These are phyloP conservation scores for Deladenus siricidicola DNA, from an alignment of 2,888 invertebrate genomes.

Conservation along the genomic window DNA sequence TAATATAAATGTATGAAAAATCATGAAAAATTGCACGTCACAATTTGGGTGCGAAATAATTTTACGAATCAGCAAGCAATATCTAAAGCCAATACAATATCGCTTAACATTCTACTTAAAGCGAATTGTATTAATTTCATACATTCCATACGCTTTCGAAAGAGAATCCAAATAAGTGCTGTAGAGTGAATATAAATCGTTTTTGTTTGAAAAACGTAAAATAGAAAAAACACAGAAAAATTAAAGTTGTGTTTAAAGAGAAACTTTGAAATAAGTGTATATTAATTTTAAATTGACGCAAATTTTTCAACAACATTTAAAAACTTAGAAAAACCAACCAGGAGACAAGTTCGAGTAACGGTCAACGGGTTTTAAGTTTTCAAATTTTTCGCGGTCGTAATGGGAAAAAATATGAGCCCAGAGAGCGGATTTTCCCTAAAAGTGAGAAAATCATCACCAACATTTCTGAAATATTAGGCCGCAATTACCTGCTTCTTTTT, in stretches of 20 bases:
- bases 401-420: slow-evolving; percentile 90
- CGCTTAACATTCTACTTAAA: too few relatives aligned
- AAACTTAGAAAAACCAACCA: slow-evolving; percentile 16
- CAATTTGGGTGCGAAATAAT: too few relatives aligned
- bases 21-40: too few relatives aligned
- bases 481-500: slow-evolving; percentile 73
- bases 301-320: background rate
- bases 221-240: background rate
- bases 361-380: slow-evolving; percentile 13
- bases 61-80: slow-evolving; percentile 5
- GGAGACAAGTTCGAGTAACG: slow-evolving; percentile 22
- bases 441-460: slow-evolving; percentile 1
- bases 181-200: slow-evolving; percentile 39
- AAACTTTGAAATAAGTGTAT: background rate
- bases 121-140: too few relatives aligned
- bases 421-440: slow-evolving; percentile 81
- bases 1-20: too few relatives aligned
- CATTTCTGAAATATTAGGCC: background rate
- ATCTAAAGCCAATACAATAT: background rate
- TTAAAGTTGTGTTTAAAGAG: slow-evolving; percentile 1
- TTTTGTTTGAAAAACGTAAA: background rate
- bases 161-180: slow-evolving; percentile 86
- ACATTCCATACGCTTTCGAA: slow-evolving; percentile 83
- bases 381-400: slow-evolving; percentile 63
- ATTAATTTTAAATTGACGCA: background rate